phyloP scores from a whole-genome alignment of 2,113 vertebrate species.

The Oplegnathus fasciatus region DNA sequence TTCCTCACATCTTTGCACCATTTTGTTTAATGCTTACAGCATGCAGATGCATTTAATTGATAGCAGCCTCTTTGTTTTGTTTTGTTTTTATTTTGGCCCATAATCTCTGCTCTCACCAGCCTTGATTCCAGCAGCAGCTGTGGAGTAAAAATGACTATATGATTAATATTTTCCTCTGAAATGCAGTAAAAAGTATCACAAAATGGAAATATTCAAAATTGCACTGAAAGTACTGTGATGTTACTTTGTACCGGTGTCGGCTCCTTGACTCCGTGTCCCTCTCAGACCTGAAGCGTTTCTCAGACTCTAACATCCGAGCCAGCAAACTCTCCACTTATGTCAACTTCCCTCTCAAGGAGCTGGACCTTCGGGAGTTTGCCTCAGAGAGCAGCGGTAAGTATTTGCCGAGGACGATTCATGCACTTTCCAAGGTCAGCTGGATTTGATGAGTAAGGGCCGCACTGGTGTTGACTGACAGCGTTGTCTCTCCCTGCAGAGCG shows the following conservation, averaged over 20 bases:
- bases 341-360: constrained; percentile 94
- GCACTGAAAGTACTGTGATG: neutral
- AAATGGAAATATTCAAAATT: neutral
- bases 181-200: too few species aligned
- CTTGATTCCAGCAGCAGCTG: too few species aligned
- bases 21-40: neutral
- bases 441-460: neutral
- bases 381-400: constrained; percentile 92
- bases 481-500: constrained; percentile 83
- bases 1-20: constrained; percentile 22
- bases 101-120: too few species aligned
- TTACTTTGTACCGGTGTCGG: neutral
- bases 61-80: neutral
- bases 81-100: too few species aligned
- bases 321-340: constrained; percentile 96
- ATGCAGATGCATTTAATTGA: neutral
- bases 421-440: neutral
- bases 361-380: constrained; percentile 94
- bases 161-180: neutral
- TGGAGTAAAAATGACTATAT: neutral
- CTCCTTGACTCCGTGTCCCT: constrained; percentile 82
- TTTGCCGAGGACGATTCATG: neutral
- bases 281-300: constrained; percentile 97
- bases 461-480: neutral
- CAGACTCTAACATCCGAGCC: constrained; percentile 90